These are phyloP conservation scores for Cantharis flavilabris DNA, from an alignment of 2,888 invertebrate species.

Conservation along the genomic window DNA sequence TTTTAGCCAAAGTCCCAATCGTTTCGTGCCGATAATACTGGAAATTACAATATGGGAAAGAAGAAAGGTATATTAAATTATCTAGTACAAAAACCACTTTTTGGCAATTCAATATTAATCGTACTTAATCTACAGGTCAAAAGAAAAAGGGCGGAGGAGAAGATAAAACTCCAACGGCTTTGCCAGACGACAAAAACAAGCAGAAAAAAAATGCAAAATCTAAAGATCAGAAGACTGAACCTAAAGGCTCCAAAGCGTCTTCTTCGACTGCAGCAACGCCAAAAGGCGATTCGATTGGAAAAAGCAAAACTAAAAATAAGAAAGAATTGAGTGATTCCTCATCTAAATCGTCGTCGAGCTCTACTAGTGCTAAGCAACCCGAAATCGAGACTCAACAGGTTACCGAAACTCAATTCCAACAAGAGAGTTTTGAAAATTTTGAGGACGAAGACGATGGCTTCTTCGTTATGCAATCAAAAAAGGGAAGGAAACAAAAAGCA, in stretches of 20 bases:
- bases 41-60: not conserved
- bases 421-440: not conserved
- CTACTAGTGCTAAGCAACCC: not conserved
- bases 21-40: not conserved
- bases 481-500: not conserved
- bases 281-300: not conserved
- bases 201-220: not conserved
- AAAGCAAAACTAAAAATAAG: not conserved
- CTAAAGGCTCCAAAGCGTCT: not conserved
- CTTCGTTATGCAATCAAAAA: not conserved
- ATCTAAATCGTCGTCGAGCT: not conserved
- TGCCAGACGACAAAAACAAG: not conserved
- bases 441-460: not conserved
- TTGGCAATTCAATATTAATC: not conserved
- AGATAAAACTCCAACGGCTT: not conserved
- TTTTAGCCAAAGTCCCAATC: too few relatives aligned
- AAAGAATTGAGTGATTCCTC: not conserved
- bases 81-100: not conserved
- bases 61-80: not conserved
- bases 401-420: not conserved
- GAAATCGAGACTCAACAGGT: not conserved
- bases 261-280: not conserved
- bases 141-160: not conserved
- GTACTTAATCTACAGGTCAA: not conserved
- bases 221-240: not conserved